These are phyloP conservation scores for Drepana arcuata DNA, from an alignment of 1,140 invertebrate genomes.

Conservation along the genomic window DNA sequence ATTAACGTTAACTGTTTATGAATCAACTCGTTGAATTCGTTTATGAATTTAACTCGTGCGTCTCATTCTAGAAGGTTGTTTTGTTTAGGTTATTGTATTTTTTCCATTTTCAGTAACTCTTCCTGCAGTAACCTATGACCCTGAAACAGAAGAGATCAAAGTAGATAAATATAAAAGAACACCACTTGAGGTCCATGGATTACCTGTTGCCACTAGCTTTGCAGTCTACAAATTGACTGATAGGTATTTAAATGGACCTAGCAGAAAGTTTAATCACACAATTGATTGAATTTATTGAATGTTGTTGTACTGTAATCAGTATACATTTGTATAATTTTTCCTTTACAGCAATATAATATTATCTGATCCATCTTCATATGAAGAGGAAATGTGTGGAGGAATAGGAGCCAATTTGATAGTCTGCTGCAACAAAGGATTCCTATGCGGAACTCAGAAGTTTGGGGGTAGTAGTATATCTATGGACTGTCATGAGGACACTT, in stretches of 20 bases:
- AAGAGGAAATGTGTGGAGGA: conserved; percentile 63
- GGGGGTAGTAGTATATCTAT: conserved; percentile 41
- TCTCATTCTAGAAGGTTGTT: too few relatives aligned
- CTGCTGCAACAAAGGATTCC: conserved; percentile 42
- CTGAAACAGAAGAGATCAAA: conserved; percentile 75
- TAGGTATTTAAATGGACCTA: too few relatives aligned
- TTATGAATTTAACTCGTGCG: too few relatives aligned
- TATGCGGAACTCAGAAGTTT: conserved; percentile 55
- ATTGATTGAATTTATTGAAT: too few relatives aligned
- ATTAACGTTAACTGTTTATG: too few relatives aligned
- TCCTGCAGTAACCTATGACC: conserved; percentile 77
- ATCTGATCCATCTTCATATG: conserved; percentile 51
- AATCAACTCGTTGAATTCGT: too few relatives aligned
- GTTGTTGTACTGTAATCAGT: too few relatives aligned
- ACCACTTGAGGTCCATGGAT: conserved; percentile 71
- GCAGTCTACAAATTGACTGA: conserved; percentile 68
- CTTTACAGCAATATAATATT: conserved; percentile 40
- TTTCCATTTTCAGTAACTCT: conserved; percentile 74
- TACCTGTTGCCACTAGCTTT: conserved; percentile 81
- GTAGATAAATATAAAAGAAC: conserved; percentile 71
- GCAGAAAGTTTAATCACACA: too few relatives aligned
- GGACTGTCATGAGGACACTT: conserved; percentile 41
- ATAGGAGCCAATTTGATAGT: conserved; percentile 49
- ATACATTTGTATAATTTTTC: conserved; percentile 9
- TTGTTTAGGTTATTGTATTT: too few relatives aligned